Percentiles rank a stretch among this genome's conserved stretches.
phyloP scores from a whole-genome alignment of 2,888 invertebrate species.

The Apocheima hispidaria region DNA sequence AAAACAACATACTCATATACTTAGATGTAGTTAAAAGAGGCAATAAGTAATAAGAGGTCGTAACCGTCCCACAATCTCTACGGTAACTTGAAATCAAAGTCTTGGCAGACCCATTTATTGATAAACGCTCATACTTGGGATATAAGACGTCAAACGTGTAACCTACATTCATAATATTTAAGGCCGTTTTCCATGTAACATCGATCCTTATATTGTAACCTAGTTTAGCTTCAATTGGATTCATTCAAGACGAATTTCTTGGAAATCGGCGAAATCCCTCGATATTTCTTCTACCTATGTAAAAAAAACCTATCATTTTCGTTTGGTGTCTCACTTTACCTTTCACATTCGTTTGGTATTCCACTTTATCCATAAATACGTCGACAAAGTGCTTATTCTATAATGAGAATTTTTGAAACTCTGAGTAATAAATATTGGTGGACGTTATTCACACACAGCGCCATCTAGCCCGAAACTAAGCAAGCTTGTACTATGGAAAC shows the following conservation, averaged over 20 bases:
- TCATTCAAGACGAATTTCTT: background rate
- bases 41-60: too few relatives aligned
- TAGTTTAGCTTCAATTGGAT: conserved; percentile 10
- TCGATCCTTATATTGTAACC: background rate
- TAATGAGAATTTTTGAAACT: too few relatives aligned
- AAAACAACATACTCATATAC: too few relatives aligned
- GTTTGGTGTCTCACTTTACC: background rate
- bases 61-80: background rate
- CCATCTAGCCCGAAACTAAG: too few relatives aligned
- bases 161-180: conserved; percentile 9
- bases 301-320: background rate
- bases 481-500: too few relatives aligned
- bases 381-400: too few relatives aligned
- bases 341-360: background rate
- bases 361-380: background rate
- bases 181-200: background rate
- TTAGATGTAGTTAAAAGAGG: too few relatives aligned
- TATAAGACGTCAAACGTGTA: background rate
- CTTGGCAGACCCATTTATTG: background rate
- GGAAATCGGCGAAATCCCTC: background rate
- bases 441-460: too few relatives aligned
- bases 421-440: too few relatives aligned
- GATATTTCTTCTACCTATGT: conserved; percentile 5
- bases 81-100: too few relatives aligned
- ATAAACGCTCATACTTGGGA: background rate